Conservation (phyloP, 2,113 vertebrate species). For the Zapus hudsonius region DNA sequence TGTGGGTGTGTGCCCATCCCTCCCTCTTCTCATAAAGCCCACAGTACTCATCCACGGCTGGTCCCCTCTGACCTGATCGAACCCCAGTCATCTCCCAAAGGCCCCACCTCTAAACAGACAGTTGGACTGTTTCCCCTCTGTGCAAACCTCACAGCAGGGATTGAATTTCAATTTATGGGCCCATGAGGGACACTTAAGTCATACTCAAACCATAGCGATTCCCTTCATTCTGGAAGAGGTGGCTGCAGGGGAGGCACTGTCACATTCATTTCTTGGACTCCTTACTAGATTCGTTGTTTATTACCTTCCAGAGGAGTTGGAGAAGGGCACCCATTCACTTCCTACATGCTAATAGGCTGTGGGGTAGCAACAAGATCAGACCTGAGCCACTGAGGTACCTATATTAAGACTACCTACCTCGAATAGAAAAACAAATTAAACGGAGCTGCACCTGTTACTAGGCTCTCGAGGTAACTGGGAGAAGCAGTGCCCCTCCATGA, state of each 20-base stretch:
- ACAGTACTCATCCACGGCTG: neutral
- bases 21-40: neutral
- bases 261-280: neutral
- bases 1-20: neutral
- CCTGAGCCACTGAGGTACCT: neutral
- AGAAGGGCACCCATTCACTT: neutral
- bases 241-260: neutral
- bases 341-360: neutral
- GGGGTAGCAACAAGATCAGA: neutral
- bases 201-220: neutral
- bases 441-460: neutral
- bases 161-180: neutral
- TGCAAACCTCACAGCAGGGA: neutral
- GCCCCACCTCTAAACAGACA: neutral
- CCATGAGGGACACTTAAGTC: neutral
- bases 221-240: neutral
- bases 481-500: neutral
- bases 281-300: neutral
- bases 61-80: neutral
- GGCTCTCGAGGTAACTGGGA: neutral
- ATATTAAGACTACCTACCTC: neutral
- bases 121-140: neutral
- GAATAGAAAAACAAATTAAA: slow-evolving; percentile 31
- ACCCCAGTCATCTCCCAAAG: neutral
- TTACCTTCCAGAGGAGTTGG: neutral